Evolutionary conservation across 2,797 vertebrate genomes (phyloP).

Genomic region (Carcharodon carcharias): DNA sequence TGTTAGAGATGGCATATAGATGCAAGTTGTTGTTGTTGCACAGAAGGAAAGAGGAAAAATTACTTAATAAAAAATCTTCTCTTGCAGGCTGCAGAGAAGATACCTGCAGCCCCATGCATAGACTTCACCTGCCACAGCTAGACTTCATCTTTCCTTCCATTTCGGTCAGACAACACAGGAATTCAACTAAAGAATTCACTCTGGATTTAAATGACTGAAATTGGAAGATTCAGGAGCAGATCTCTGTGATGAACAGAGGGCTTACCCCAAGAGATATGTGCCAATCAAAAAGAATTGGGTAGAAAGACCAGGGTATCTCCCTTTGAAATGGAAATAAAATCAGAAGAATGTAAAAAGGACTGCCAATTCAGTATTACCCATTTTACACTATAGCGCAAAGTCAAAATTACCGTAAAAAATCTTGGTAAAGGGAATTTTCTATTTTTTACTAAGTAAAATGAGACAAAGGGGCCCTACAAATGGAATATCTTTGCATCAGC

Average conservation of each 20-base stretch:
- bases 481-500: background rate
- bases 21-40: background rate
- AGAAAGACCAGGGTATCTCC: background rate
- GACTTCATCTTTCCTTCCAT: background rate
- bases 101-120: background rate
- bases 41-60: background rate
- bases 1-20: background rate
- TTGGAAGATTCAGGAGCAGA: background rate
- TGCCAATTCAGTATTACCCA: background rate
- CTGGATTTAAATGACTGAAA: background rate
- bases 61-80: background rate
- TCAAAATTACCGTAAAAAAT: background rate
- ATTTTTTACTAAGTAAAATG: background rate
- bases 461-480: background rate
- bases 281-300: background rate
- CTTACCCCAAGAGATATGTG: background rate
- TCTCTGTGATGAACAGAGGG: background rate
- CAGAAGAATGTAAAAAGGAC: background rate
- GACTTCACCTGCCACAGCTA: background rate
- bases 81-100: background rate
- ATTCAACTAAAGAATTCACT: background rate
- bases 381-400: background rate
- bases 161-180: background rate
- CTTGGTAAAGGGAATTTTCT: background rate
- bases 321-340: background rate